Percentiles rank a stretch among this genome's conserved stretches.
These are phyloP conservation scores for Eptesicus fuscus DNA, from an alignment of 2,113 vertebrate species.

Conservation along the genomic window DNA sequence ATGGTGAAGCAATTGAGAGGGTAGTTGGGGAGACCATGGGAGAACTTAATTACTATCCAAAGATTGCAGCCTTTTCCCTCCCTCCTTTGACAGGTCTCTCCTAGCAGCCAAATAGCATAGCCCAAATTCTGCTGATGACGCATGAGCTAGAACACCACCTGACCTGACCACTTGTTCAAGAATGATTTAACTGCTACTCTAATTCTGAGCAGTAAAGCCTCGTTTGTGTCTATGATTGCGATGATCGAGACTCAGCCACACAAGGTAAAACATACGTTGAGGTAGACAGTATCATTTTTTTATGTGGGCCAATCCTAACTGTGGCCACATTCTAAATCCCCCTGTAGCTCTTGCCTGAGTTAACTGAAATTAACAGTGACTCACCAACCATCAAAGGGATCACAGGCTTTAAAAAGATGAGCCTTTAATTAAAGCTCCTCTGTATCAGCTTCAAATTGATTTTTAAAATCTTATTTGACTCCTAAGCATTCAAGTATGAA, in stretches of 20 bases:
- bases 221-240: neutral
- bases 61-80: neutral
- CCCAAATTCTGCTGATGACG: neutral
- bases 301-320: neutral
- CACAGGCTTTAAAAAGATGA: conserved; percentile 1
- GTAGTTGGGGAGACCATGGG: neutral
- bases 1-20: neutral
- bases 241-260: neutral
- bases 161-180: neutral
- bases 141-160: neutral
- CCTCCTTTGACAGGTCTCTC: neutral
- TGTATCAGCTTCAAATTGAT: neutral
- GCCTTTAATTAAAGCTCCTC: conserved; percentile 35
- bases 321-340: conserved; percentile 11
- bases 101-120: neutral
- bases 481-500: neutral
- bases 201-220: neutral
- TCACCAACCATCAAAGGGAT: conserved; percentile 15
- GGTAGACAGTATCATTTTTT: neutral
- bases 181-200: neutral
- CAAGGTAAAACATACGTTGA: neutral
- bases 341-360: neutral
- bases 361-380: conserved; percentile 39
- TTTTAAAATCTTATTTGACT: conserved; percentile 31
- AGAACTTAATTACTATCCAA: neutral